Conservation (phyloP, 2,113 vertebrate genomes). For the Oceanites oceanicus region DNA sequence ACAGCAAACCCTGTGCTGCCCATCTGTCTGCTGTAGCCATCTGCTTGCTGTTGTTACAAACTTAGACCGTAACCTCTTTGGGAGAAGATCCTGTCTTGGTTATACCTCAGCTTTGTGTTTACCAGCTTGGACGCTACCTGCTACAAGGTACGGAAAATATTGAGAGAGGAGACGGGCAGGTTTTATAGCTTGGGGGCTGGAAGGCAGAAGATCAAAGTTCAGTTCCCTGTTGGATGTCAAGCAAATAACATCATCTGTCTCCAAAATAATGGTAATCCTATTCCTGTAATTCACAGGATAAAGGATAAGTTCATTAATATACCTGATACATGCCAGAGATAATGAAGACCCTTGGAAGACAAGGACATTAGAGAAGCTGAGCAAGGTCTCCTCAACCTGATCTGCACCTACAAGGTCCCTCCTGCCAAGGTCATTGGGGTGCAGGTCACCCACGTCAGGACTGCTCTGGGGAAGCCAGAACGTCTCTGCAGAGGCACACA, state of each 20-base stretch:
- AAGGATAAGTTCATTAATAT: neutral
- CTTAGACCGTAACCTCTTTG: neutral
- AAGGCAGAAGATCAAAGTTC: neutral
- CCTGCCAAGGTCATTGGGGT: rapidly evolving
- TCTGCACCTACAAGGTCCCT: neutral
- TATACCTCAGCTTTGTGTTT: neutral
- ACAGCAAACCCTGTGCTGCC: neutral
- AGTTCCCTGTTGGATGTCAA: neutral
- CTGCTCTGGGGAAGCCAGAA: neutral
- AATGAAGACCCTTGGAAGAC: neutral
- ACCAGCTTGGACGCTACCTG: neutral
- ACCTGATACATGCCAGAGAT: neutral
- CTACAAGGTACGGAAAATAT: neutral
- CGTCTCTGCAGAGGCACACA: neutral
- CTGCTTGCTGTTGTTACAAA: neutral
- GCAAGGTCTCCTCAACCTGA: neutral
- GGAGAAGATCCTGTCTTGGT: neutral
- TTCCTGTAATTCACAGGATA: neutral
- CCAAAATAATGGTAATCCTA: neutral
- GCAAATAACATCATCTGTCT: neutral
- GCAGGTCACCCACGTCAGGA: neutral
- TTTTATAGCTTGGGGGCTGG: neutral
- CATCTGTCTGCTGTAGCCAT: neutral
- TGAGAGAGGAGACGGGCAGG: neutral
- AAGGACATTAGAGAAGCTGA: neutral